Evolutionary conservation across 1,140 invertebrate genomes (phyloP), one percentile per base, ranked within the genome.

Genomic region (Tenebrio molitor): DNA sequence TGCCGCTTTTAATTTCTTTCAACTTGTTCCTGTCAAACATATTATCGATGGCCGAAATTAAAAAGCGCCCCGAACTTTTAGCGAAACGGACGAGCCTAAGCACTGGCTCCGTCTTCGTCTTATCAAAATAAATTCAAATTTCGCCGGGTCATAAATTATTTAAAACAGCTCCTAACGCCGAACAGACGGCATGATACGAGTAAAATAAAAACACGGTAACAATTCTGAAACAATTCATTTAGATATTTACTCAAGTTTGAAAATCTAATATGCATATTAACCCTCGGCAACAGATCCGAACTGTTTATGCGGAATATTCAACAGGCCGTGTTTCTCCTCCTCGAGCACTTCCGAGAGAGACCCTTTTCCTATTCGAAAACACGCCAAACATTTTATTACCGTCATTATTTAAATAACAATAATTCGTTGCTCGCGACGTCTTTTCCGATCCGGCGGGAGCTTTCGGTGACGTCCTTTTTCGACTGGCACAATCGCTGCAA

Each of bases 231-330:
- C 69, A 53, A 25, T 58, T 71, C 50, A 58, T 71, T 71, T 71
- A 64, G 53, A 42, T 76, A 77, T 74, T 74, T 77, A 75, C 74
- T 73, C 65, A 71, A 73, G 74, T 77, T 75, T 75, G 70, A 75
- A 73, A 77, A 77, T 77, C 71, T 77, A 77, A 77, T 77, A 77
- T 77, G 76, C 74, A 77, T 77, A 76, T 77, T 71, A 71, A 72
- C 76, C 74, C 44, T 42, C 41, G 72, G 74, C 76, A 63, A 75
- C 69, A 74, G 41, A 77, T 62, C 69, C 69, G 69, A 73, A 76
- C 74, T 75, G 76, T 77, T 77, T 77, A 72, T 53, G 67, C 46
- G 73, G 76, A 71, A 77, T 73, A 72, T 77, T 74, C 71, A 76
- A 46, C 67, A 72, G 75, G 17, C 25, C 64, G 41, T 39, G 23